Base-by-base conservation (phyloP, 2,888 invertebrate species). In the Drosophila leonis region DNA sequence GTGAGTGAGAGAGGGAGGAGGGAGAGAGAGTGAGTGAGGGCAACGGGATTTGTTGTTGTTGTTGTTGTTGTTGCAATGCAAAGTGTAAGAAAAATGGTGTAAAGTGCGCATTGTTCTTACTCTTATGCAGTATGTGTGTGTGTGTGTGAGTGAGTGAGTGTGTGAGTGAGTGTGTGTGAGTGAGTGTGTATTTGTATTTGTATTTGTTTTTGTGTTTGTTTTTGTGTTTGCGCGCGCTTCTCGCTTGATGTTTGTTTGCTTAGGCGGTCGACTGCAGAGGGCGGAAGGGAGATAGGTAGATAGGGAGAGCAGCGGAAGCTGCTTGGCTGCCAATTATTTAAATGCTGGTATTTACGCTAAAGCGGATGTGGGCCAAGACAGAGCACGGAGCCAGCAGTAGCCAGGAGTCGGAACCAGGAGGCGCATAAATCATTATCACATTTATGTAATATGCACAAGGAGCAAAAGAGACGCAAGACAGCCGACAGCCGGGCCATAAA, bases 371-470 rank as follows among this genome's bases (percentile, higher is more conserved):
- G 83, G 88, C 88, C 88, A 88, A 77, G 68, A 62, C 49, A 49
- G 41, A 35, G 61, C 54, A 60, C 41, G 20, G 48, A 70, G 44
- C 70, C 63, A 49, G 49, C 63, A 49, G 49, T 49, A 6, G 29
- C 29, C 29, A 51, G 51, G 51, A 52, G 51, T 35, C 24, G 48
- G 24, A 52, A 49, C 49, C 48, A 68, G 52, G 37, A 24, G 15
- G 15, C 72, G 76, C 81, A 88, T 84, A 88, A 88, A 84, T 84
- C 89, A 84, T 84, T 84, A 84, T 88, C 89, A 81, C 89, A 86
- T 88, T 83, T 88, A 83, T 83, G 83, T 88, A 78, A 86, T 83
- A 84, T 86, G 81, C 83, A 80, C 67, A 68, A 66, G 70, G 62
- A 72, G 65, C 57, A 54, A 31, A 18, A 33, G 29, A 49, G 59